Conservation (phyloP, 1,140 invertebrate genomes). For the Anthonomus grandis region DNA sequence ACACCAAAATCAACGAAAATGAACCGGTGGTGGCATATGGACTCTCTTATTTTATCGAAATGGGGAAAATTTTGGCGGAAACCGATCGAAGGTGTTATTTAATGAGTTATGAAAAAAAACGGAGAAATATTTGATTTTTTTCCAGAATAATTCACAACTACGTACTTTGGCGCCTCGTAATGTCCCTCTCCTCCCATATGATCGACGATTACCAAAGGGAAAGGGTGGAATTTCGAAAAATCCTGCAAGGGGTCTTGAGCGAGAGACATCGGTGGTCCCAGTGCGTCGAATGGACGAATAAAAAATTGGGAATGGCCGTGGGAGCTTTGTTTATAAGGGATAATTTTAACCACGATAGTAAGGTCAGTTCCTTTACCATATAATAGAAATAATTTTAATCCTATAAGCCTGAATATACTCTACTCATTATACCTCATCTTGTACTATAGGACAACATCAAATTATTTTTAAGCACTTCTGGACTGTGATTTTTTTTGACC, state of each 20-base stretch:
- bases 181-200: conserved; percentile 77
- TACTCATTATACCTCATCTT: no score
- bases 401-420: no score
- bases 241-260: conserved; percentile 73
- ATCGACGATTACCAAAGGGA: conserved; percentile 76
- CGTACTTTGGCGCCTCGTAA: conserved; percentile 76
- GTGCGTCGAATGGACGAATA: conserved; percentile 83
- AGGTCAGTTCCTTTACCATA: conserved; percentile 51
- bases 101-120: conserved; percentile 7
- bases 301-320: conserved; percentile 79
- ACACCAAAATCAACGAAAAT: conserved; percentile 58
- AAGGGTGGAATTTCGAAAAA: conserved; percentile 74
- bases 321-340: conserved; percentile 77
- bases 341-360: conserved; percentile 81
- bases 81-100: conserved; percentile 69
- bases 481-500: no score
- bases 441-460: no score
- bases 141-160: conserved; percentile 78
- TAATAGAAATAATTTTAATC: neutral
- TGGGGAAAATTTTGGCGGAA: conserved; percentile 66
- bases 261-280: conserved; percentile 76
- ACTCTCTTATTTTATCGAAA: conserved; percentile 72
- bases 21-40: conserved; percentile 80
- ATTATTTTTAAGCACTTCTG: no score
- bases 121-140: no score